phyloP scores from a whole-genome alignment of 2,888 invertebrate genomes.

The Apotomis capreana region DNA sequence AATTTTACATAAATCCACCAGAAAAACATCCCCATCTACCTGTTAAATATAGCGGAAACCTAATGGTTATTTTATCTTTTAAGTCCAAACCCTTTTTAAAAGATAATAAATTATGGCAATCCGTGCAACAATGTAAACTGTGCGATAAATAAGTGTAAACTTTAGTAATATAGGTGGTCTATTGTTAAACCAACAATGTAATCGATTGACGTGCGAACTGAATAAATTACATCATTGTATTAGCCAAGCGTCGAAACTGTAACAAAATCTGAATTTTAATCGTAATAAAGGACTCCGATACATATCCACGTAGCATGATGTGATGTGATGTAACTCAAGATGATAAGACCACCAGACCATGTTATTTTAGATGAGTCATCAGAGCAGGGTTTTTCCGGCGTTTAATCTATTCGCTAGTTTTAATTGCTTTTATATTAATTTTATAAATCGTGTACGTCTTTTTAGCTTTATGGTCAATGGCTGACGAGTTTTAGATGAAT shows the following conservation, averaged over 20 bases:
- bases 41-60: conserved; percentile 10
- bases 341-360: conserved; percentile 19
- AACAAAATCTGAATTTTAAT: conserved; percentile 21
- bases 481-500: no score
- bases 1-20: no score
- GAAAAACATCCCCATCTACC: conserved; percentile 8
- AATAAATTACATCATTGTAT: conserved; percentile 16
- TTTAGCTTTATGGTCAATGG: no score
- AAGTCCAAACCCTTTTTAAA: conserved; percentile 23
- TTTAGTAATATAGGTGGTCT: neutral
- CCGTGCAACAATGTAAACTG: neutral
- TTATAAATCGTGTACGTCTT: neutral
- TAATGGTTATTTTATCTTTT: conserved; percentile 29
- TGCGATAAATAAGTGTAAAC: neutral
- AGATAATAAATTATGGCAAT: conserved; percentile 7
- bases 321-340: conserved; percentile 21
- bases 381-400: neutral
- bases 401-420: conserved; percentile 15
- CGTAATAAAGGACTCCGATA: neutral
- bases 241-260: conserved; percentile 23
- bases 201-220: conserved; percentile 16
- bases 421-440: conserved; percentile 5
- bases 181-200: conserved; percentile 20
- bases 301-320: neutral
- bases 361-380: conserved; percentile 27